Percentiles rank a stretch among this genome's conserved stretches.
Evolutionary conservation across 1,140 invertebrate species (phyloP).

Genomic region (Rhyacophila brunnea): DNA sequence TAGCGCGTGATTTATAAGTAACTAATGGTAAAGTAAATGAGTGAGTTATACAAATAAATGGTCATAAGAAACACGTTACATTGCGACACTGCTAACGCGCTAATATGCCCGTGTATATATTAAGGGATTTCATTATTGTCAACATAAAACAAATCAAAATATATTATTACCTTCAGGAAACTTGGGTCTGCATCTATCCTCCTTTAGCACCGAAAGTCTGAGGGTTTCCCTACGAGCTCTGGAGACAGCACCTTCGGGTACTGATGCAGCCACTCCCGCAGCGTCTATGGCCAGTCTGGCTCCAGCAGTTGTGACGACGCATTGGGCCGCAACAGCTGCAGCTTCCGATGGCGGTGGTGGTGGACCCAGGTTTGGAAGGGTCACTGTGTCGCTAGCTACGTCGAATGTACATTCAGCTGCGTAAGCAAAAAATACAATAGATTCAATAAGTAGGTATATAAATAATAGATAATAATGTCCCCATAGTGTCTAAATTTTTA

Average conservation of each 20-base stretch:
- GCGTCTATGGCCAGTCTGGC: slow-evolving; percentile 78
- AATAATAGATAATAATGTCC: background rate
- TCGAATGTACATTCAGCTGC: slow-evolving; percentile 72
- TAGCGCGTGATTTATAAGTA: too few relatives aligned
- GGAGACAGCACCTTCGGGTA: slow-evolving; percentile 84
- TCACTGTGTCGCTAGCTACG: slow-evolving; percentile 66
- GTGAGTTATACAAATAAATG: too few relatives aligned
- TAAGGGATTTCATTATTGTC: background rate
- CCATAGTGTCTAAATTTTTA: too few relatives aligned
- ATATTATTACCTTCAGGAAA: slow-evolving; percentile 66
- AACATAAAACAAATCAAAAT: background rate
- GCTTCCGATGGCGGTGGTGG: too few relatives aligned
- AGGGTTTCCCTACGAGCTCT: slow-evolving; percentile 78
- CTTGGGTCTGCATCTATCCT: slow-evolving; percentile 86
- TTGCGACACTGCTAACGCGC: too few relatives aligned
- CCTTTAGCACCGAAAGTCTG: slow-evolving; percentile 83
- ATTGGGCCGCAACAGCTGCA: slow-evolving; percentile 34
- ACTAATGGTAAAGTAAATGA: too few relatives aligned
- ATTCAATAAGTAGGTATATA: background rate
- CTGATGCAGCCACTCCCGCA: slow-evolving; percentile 78
- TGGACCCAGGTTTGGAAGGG: slow-evolving; percentile 44
- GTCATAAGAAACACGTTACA: too few relatives aligned
- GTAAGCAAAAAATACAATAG: slow-evolving; percentile 3
- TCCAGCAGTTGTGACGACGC: slow-evolving; percentile 53
- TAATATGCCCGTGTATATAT: too few relatives aligned